Evolutionary conservation across 2,888 invertebrate species (phyloP), one percentile per base, ranked within the genome.

Genomic region (Megaustenia siamemsis): DNA sequence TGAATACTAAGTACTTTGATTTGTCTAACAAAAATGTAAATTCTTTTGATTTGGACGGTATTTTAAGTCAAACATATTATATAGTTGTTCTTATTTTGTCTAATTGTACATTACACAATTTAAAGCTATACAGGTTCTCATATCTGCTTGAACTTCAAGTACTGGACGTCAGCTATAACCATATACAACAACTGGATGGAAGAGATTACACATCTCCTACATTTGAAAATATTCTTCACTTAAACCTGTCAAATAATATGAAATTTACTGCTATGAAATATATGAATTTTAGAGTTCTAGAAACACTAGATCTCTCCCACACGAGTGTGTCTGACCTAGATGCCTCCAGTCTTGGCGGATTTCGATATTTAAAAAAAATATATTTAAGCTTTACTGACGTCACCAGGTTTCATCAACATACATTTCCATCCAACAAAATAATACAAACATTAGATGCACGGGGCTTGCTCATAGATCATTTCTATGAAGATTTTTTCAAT

Each of bases 381-480:
- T 18, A 68, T 21, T 66, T 80, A 24, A 68, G 66, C 56, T 24
- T 32, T 38, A 80, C 68, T 21, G 28, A 5, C 0, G 68, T 80
- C 0, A 15, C 24, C 6, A 5, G 15, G 6, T 66, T 18, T 12
- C 18, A n/a, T 35, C 0, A 21, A 10, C 2, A 10, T 8, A 38
- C 12, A 15, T 15, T n/a, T 18, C n/a, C 10, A n/a, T 66, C 43
- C 49, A 28, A n/a, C 24, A 12, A 24, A 2, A 80, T 4, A 15
- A 15, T 80, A 18, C n/a, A 80, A n/a, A 49, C 32, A 21, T 49
- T 80, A 4, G 76, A 83, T 45, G n/a, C 76, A 15, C 40, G 76
- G 1, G 68, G 43, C 4, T 21, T n/a, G 18, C 38, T 24, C 6
- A 32, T 76, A 3, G 21, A 75, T 5, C n/a, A 68, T 24, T 32